Evolutionary conservation across 2,797 vertebrate genomes (phyloP), one percentile per base, ranked within the genome.

Genomic region (Rhodeus uyekii): DNA sequence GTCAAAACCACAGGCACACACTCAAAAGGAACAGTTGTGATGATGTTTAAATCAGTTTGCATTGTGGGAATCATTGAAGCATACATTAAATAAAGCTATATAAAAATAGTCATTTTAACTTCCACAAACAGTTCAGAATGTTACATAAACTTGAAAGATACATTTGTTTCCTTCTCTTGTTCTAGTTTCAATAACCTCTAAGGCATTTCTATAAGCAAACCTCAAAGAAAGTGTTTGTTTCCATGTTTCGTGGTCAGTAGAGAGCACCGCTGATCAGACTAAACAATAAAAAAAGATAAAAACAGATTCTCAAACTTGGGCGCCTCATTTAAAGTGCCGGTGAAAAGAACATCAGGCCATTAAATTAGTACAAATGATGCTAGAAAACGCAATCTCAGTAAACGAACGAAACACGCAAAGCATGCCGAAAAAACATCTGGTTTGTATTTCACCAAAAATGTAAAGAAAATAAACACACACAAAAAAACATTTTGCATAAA

Each of bases 21-120:
- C 39, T 71, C 65, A 34, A 24, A 60, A 46, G 6, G 6, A 39
- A 64, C 55, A 65, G 24, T 32, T 60, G 38, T 71, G n/a, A 53
- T 22, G 39, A 50, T 19, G n/a, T 8, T 27, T 50, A 50, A 53
- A 50, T 79, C 64, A 77, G 42, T 69, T 83, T 84, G 63, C 81
- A 71, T 38, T 29, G 24, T 72, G n/a, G 68, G 27, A 50, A 58
- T 80, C 60, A 50, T 72, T 61, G 58, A 67, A 83, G 58, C 65
- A 58, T 32, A 32, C 48, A 55, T 44, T 77, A 55, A 60, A 80
- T 8, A 48, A 72, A 74, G 61, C 68, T 55, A 34, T 84, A 82
- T 83, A 87, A 81, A 87, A 87, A 87, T 82, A 87, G 3, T 48
- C 6, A 2, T 67, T 81, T 50, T 65, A 83, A 63, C 48, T 44